Conservation (phyloP, 1,140 invertebrate genomes). For the Metopolophium dirhodum region DNA sequence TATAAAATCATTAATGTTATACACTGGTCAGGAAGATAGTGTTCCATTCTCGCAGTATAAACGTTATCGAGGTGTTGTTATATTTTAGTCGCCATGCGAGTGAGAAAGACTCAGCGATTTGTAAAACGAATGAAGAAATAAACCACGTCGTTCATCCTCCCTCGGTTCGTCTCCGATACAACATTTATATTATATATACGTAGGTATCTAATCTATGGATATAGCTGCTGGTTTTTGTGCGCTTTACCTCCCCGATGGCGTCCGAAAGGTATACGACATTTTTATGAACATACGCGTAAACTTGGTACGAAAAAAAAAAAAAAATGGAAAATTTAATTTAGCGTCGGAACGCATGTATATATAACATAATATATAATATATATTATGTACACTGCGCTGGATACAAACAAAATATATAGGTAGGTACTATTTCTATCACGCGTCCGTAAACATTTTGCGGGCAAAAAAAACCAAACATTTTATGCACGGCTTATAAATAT, state of each 20-base stretch:
- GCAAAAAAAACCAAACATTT: conserved; percentile 2
- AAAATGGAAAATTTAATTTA: not conserved
- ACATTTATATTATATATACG: not conserved
- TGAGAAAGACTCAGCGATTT: not conserved
- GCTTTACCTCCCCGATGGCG: not conserved
- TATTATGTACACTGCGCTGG: not conserved
- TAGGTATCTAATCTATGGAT: not conserved
- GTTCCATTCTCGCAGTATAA: not conserved
- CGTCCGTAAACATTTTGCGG: conserved; percentile 12
- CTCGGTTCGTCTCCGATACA: not conserved
- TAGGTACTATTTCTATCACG: conserved; percentile 1
- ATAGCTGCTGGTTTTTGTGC: not conserved
- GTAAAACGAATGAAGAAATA: not conserved
- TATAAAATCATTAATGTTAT: too few relatives aligned
- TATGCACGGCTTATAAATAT: conserved; percentile 8
- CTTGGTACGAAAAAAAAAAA: not conserved
- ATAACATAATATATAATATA: not conserved
- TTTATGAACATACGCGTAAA: not conserved
- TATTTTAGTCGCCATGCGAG: not conserved
- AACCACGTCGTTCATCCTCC: not conserved
- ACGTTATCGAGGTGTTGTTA: not conserved
- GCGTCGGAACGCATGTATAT: not conserved
- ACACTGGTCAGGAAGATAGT: not conserved
- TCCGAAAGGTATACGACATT: conserved; percentile 14
- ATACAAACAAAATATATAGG: conserved; percentile 8